Evolutionary conservation across 1,140 invertebrate genomes (phyloP).

Genomic region (Drosophila triauraria): DNA sequence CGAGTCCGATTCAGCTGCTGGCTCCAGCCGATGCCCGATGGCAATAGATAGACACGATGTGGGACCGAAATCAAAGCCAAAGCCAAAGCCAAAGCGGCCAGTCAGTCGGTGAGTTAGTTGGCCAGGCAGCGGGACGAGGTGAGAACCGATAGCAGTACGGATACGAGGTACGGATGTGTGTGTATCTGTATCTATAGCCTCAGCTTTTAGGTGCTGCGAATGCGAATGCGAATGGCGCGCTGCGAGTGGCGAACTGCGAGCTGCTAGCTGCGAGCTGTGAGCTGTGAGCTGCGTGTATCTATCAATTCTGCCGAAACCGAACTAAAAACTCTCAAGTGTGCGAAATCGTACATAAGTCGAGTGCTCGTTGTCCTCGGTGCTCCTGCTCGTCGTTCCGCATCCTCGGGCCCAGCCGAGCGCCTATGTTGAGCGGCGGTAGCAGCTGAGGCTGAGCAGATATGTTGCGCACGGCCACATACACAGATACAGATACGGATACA

Average conservation of each 20-base stretch:
- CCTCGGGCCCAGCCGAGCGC: conserved; percentile 57
- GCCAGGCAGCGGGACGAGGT: conserved; percentile 30
- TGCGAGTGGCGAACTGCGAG: conserved; percentile 30
- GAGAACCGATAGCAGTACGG: conserved; percentile 5
- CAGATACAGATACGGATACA: conserved; percentile 28
- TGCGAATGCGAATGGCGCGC: conserved; percentile 30
- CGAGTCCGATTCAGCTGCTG: conserved; percentile 34
- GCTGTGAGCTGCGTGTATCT: conserved; percentile 63
- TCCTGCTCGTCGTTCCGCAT: conserved; percentile 23
- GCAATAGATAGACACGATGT: conserved; percentile 65
- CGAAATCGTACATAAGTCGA: conserved; percentile 81
- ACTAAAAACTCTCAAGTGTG: conserved; percentile 82
- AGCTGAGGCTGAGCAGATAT: conserved; percentile 65
- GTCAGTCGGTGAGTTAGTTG: conserved; percentile 28
- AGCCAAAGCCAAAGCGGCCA: conserved; percentile 43
- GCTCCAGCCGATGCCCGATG: conserved; percentile 44
- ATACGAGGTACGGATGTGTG: conserved; percentile 9
- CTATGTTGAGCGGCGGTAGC: conserved; percentile 68
- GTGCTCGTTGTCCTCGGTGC: conserved; percentile 24
- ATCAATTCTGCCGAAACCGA: conserved; percentile 79
- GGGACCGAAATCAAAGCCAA: conserved; percentile 52
- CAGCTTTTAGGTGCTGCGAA: conserved; percentile 22
- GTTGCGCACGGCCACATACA: conserved; percentile 44
- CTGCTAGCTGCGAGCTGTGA: conserved; percentile 26
- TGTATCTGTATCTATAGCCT: conserved; percentile 53